These are phyloP conservation scores for Metacarcinus magister DNA, from an alignment of 2,888 invertebrate genomes.

Conservation along the genomic window DNA sequence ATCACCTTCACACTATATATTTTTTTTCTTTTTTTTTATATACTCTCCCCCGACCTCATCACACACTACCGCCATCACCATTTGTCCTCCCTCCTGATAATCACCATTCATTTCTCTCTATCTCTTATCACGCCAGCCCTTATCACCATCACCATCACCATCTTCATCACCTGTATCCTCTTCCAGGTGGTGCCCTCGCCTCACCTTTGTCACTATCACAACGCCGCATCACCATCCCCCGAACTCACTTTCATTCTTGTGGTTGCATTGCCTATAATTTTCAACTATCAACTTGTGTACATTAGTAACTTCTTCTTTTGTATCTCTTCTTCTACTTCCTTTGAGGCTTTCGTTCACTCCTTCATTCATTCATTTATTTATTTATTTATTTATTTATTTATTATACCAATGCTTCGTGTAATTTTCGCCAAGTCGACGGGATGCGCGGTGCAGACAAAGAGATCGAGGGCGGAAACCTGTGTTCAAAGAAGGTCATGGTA, in stretches of 20 bases:
- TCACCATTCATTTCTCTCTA: constrained; percentile 2
- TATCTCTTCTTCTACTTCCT: not conserved
- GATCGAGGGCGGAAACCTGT: constrained; percentile 12
- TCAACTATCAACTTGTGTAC: constrained; percentile 17
- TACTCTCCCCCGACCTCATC: not conserved
- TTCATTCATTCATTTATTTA: not conserved
- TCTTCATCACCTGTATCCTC: not conserved
- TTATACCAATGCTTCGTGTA: not conserved
- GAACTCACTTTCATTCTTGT: not conserved
- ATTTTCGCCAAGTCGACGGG: not conserved
- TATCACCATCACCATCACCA: not conserved
- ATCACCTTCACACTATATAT: not conserved
- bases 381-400: not conserved
- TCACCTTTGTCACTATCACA: constrained; percentile 21
- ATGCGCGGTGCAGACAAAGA: constrained; percentile 9
- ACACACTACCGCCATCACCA: not conserved
- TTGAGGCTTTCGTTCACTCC: not conserved
- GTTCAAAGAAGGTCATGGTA: not conserved
- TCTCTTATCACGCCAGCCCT: not conserved
- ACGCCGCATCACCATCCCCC: not conserved
- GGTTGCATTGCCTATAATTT: not conserved
- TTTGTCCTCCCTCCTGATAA: not conserved
- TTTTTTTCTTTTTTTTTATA: not conserved
- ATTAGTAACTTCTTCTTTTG: not conserved
- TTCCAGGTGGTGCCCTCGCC: not conserved